Percentiles rank a stretch among this genome's conserved stretches.
Evolutionary conservation across 2,797 vertebrate species (phyloP).

Genomic region (Lepidocolaptes lacrymiger): DNA sequence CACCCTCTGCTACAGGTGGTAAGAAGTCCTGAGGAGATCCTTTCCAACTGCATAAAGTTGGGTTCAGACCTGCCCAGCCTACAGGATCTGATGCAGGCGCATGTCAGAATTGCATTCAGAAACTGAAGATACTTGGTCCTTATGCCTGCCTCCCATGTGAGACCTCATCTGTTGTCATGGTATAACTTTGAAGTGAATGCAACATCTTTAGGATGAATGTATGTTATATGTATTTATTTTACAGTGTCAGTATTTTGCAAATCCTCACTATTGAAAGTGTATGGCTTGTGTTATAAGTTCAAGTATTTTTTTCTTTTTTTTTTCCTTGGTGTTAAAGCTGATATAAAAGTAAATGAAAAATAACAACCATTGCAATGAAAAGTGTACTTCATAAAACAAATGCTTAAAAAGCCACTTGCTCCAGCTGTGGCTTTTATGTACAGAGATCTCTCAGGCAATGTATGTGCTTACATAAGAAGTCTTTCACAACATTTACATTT

Average conservation of each 20-base stretch:
- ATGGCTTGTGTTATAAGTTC: neutral
- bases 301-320: neutral
- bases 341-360: constrained; percentile 48
- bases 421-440: constrained; percentile 55
- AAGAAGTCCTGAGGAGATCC: too few relatives aligned
- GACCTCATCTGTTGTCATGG: neutral
- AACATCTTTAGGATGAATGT: neutral
- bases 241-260: neutral
- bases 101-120: neutral
- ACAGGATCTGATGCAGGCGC: neutral
- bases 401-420: constrained; percentile 30
- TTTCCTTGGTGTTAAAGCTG: neutral
- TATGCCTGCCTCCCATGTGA: neutral
- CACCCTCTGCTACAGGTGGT: neutral
- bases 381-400: constrained; percentile 54
- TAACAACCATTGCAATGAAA: constrained; percentile 21
- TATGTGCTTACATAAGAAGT: constrained; percentile 46
- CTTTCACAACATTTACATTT: constrained; percentile 60
- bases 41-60: neutral
- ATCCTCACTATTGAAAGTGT: neutral
- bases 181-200: neutral
- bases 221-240: neutral
- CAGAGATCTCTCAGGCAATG: neutral
- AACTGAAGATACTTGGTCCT: neutral
- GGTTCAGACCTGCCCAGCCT: neutral